Evolutionary conservation across 2,113 vertebrate genomes (phyloP), one percentile per base, ranked within the genome.

Genomic region (Lycocorax pyrrhopterus): DNA sequence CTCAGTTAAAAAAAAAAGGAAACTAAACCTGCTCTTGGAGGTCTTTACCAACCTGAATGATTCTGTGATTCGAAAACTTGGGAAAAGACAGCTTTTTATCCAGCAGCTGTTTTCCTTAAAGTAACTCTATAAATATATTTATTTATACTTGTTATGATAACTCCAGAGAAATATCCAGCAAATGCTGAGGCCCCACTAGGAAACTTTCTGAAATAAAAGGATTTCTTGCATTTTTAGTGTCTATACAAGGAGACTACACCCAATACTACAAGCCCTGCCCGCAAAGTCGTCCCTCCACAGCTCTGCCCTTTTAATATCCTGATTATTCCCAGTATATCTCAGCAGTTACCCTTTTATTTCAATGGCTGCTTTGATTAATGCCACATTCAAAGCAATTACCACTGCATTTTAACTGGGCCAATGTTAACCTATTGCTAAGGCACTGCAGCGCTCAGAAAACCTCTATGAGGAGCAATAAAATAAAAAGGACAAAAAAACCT

Each of bases 281-380:
- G 62, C 83, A 84, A 78, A 81, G 58, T 29, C 0, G 0, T 44
- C 72, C 67, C 71, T 73, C 19, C 12, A 10, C 25, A 56, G 72
- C 59, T 27, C 58, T 33, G 69, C 41, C 75, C 83, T 88, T 87
- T 90, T 23, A 37, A 67, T 52, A 93, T 74, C 84, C 90, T 71
- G 37, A 90, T 87, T 55, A 83, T 76, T 90, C 78, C 82, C 80
- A 83, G 41, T 6, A 16, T 3, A 58, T 93, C 90, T 91, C 93
- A 96, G 75, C 84, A 96, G 75, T 26, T n/a, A 9, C 15, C 71
- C 87, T 53, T 80, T 63, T 60, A 74, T 85, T 91, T 67, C 85
- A 90, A 52, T 83, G 87, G 59, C 33, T 73, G 90, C 75, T 88
- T 88, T 95, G 88, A 95, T 95, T 83, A 85, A 96, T 94, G 46